Evolutionary conservation across 1,140 invertebrate genomes (phyloP).

Genomic region (Drosophila sechellia): DNA sequence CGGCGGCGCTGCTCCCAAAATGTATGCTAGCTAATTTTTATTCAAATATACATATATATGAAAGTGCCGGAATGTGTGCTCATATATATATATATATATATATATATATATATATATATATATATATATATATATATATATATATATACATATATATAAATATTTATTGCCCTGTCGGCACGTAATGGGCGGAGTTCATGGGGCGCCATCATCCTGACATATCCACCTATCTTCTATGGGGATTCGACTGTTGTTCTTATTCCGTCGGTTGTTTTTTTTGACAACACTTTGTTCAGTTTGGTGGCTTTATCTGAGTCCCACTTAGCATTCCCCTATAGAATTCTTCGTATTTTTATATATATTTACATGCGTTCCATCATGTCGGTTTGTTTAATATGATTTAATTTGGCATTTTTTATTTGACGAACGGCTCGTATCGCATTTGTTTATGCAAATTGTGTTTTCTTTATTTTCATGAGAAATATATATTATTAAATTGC

Average conservation of each 20-base stretch:
- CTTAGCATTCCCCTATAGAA: neutral
- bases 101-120: too few species aligned
- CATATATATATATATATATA: too few species aligned
- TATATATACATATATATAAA: conserved; percentile 53
- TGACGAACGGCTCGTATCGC: conserved; percentile 35
- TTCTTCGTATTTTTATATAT: conserved; percentile 11
- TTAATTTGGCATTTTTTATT: conserved; percentile 67
- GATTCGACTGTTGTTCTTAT: conserved; percentile 23
- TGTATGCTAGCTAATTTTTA: conserved; percentile 78
- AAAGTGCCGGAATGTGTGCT: neutral
- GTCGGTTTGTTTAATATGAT: conserved; percentile 66
- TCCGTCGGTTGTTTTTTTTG: conserved; percentile 35
- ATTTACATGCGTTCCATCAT: conserved; percentile 20
- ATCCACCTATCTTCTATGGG: conserved; percentile 38
- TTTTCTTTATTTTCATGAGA: conserved; percentile 16
- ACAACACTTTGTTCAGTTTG: conserved; percentile 52
- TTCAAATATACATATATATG: conserved; percentile 65
- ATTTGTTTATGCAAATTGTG: conserved; percentile 66
- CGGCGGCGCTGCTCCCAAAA: conserved; percentile 55
- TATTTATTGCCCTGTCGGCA: conserved; percentile 55
- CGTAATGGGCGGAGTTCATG: conserved; percentile 38
- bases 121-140: conserved; percentile 39
- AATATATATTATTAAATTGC: conserved; percentile 15
- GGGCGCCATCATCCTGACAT: conserved; percentile 19
- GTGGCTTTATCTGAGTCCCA: conserved; percentile 29